Percentiles rank a stretch among this genome's conserved stretches.
These are phyloP conservation scores for Callospermophilus lateralis DNA, from an alignment of 2,113 vertebrate genomes.

Conservation along the genomic window DNA sequence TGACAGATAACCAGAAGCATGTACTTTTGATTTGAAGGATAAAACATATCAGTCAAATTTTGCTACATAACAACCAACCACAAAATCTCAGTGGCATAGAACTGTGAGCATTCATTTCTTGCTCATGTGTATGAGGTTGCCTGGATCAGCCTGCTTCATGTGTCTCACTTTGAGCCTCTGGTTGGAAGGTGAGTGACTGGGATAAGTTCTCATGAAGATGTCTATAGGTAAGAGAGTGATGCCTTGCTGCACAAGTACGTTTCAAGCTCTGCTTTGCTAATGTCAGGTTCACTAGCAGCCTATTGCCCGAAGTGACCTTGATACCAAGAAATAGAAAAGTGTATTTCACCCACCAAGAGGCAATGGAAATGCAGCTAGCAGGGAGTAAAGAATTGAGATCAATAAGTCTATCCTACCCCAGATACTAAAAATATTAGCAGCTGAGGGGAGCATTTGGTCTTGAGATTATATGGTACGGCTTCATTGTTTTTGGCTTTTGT, in stretches of 20 bases:
- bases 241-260: neutral
- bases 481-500: conserved; percentile 5
- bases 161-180: neutral
- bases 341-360: neutral
- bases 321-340: neutral
- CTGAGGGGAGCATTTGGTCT: neutral
- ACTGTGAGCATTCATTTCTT: neutral
- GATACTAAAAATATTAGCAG: neutral
- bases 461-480: neutral
- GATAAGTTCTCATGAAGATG: neutral
- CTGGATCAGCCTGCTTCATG: neutral
- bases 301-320: neutral
- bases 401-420: neutral
- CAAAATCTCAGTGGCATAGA: neutral
- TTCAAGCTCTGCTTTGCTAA: neutral
- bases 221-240: neutral
- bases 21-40: conserved; percentile 15
- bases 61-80: neutral
- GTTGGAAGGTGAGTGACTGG: neutral
- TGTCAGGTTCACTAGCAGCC: neutral
- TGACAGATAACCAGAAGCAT: neutral
- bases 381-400: neutral
- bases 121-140: neutral
- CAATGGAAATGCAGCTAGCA: neutral
- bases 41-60: conserved; percentile 19